Evolutionary conservation across 1,140 invertebrate genomes (phyloP).

Genomic region (Cryptotermes secundus): DNA sequence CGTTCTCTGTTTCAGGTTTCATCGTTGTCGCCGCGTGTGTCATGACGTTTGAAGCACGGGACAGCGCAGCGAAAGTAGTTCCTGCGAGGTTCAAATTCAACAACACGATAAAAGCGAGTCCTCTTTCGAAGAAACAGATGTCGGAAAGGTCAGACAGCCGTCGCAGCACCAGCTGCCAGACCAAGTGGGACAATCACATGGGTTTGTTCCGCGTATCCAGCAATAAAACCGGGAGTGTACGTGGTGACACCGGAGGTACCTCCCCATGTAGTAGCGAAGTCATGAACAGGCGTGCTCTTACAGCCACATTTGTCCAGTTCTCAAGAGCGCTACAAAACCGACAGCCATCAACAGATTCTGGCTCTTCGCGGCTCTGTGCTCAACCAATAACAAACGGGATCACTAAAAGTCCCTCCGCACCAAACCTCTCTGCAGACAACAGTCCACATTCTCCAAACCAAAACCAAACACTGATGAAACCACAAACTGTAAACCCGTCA

Average conservation of each 20-base stretch:
- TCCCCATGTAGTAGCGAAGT: constrained; percentile 22
- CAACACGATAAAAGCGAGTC: constrained; percentile 24
- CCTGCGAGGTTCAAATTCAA: constrained; percentile 67
- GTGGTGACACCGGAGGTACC: not conserved
- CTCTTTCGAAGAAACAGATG: not conserved
- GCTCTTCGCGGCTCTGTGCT: not conserved
- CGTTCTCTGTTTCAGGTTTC: constrained; percentile 62
- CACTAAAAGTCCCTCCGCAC: constrained; percentile 56
- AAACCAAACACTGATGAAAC: not conserved
- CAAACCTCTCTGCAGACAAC: constrained; percentile 44
- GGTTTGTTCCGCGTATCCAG: constrained; percentile 56
- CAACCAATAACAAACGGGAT: not conserved
- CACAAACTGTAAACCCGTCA: not conserved
- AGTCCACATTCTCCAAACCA: not conserved
- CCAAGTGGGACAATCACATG: constrained; percentile 59
- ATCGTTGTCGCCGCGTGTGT: constrained; percentile 91
- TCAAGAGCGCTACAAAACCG: constrained; percentile 59
- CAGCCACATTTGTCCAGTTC: constrained; percentile 68
- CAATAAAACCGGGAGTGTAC: not conserved
- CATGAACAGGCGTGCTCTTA: constrained; percentile 56
- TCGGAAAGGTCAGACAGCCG: constrained; percentile 29
- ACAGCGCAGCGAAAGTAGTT: constrained; percentile 83
- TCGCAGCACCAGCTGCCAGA: constrained; percentile 45
- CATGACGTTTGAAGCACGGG: constrained; percentile 90
- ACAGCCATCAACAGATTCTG: constrained; percentile 24